Conservation (phyloP, 2,113 vertebrate genomes). For the Furnarius figulus region DNA sequence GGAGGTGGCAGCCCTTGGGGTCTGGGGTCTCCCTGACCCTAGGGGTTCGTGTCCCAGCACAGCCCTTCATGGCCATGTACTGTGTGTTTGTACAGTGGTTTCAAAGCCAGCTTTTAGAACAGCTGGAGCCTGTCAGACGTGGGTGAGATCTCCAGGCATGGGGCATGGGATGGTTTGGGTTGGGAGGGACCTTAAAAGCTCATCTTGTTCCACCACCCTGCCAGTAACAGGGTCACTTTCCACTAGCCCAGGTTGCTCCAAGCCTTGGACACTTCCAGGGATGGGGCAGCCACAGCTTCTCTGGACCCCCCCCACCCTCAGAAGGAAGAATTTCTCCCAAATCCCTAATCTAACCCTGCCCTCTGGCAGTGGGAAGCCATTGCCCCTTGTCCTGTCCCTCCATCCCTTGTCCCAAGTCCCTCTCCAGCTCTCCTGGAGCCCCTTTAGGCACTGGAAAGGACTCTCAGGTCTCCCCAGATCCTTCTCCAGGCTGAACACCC, state of each 20-base stretch:
- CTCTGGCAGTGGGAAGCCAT: neutral
- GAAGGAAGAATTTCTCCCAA: no score
- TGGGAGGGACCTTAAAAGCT: neutral
- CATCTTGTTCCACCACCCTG: neutral
- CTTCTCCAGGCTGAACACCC: neutral
- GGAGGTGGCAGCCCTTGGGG: neutral
- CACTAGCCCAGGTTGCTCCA: no score
- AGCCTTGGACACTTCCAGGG: no score
- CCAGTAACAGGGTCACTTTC: neutral
- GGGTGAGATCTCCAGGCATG: neutral
- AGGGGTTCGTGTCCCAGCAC: fast-evolving
- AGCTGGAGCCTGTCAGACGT: neutral
- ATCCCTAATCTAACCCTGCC: neutral
- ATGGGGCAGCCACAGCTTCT: no score
- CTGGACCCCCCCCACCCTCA: no score
- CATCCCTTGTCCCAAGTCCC: neutral
- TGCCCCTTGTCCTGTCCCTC: neutral
- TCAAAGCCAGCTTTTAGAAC: neutral
- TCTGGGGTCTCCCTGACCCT: fast-evolving
- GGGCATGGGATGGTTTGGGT: neutral
- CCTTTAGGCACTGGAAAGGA: fast-evolving
- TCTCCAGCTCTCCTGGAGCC: neutral
- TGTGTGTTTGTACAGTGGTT: fast-evolving
- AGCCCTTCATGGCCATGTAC: no score
- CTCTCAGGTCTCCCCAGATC: neutral